Evolutionary conservation across 2,797 vertebrate species (phyloP).

Genomic region (Lateolabrax maculatus): DNA sequence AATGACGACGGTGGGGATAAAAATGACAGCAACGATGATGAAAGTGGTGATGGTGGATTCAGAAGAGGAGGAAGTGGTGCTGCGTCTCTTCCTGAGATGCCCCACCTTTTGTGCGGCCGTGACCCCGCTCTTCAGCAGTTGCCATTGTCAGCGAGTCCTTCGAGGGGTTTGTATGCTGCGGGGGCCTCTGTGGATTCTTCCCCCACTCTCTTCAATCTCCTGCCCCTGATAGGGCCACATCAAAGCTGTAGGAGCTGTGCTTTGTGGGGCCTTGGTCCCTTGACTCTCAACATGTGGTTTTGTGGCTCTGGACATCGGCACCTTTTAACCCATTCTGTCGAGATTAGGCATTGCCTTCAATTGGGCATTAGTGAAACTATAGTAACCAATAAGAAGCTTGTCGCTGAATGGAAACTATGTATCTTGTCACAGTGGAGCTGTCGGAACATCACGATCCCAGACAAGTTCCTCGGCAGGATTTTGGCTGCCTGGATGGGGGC

Average conservation of each 20-base stretch:
- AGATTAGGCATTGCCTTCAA: constrained; percentile 98
- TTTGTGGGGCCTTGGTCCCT: constrained; percentile 94
- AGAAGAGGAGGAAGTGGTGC: constrained; percentile 48
- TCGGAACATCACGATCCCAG: constrained; percentile 91
- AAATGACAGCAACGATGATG: constrained; percentile 24
- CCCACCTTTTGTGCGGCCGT: constrained; percentile 73
- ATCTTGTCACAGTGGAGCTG: constrained; percentile 98
- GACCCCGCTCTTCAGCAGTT: constrained; percentile 75
- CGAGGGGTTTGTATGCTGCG: constrained; percentile 77
- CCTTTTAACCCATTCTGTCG: constrained; percentile 99
- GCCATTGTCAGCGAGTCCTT: constrained; percentile 87
- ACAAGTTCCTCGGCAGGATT: constrained; percentile 95
- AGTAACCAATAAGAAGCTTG: constrained; percentile 99
- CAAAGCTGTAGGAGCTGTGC: constrained; percentile 90
- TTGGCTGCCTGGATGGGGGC: constrained; percentile 91
- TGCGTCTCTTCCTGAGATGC: constrained; percentile 53
- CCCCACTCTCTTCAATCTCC: constrained; percentile 86
- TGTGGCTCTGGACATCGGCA: constrained; percentile 96
- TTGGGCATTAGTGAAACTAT: constrained; percentile 99
- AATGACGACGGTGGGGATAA: background rate
- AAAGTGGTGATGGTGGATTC: constrained; percentile 8
- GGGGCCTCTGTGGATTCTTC: constrained; percentile 84
- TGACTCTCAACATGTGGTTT: constrained; percentile 99
- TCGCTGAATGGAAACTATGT: constrained; percentile 99
- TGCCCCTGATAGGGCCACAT: constrained; percentile 89